Evolutionary conservation across 2,113 vertebrate genomes (phyloP).

Genomic region (Probosciger aterrimus): DNA sequence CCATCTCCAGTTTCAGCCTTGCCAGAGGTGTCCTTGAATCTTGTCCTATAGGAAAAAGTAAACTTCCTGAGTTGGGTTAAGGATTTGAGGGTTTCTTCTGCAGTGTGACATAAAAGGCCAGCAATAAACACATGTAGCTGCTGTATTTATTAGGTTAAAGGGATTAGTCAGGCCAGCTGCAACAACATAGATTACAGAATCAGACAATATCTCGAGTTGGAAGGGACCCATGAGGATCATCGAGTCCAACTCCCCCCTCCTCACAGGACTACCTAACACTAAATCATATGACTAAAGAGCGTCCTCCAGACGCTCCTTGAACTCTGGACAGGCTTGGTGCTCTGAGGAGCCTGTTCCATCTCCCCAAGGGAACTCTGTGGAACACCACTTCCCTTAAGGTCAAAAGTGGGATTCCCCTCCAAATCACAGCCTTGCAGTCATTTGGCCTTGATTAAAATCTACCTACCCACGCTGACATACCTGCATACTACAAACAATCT

Average conservation of each 20-base stretch:
- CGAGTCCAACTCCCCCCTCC: background rate
- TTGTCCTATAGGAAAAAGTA: constrained; percentile 34
- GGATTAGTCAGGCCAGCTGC: constrained; percentile 39
- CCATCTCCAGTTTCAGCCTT: background rate
- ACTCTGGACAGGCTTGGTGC: background rate
- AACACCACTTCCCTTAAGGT: background rate
- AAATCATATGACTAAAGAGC: background rate
- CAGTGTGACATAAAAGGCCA: background rate
- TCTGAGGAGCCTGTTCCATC: background rate
- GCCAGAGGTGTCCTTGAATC: constrained; percentile 9
- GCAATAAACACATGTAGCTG: constrained; percentile 25
- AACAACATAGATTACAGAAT: background rate
- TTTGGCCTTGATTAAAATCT: background rate
- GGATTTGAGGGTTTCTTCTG: constrained; percentile 19
- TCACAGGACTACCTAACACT: background rate
- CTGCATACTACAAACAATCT: background rate
- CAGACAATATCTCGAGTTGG: background rate
- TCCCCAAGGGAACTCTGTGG: background rate
- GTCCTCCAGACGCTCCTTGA: background rate
- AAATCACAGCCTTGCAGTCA: background rate
- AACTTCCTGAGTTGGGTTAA: constrained; percentile 11
- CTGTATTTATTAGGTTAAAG: constrained; percentile 25
- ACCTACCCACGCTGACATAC: background rate
- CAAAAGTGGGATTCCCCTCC: background rate
- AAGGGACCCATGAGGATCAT: background rate